A percentile compares a stretch with the other conserved stretches of the same genome.
phyloP scores from a whole-genome alignment of 1,140 invertebrate species.

The Camponotus vicinus region DNA sequence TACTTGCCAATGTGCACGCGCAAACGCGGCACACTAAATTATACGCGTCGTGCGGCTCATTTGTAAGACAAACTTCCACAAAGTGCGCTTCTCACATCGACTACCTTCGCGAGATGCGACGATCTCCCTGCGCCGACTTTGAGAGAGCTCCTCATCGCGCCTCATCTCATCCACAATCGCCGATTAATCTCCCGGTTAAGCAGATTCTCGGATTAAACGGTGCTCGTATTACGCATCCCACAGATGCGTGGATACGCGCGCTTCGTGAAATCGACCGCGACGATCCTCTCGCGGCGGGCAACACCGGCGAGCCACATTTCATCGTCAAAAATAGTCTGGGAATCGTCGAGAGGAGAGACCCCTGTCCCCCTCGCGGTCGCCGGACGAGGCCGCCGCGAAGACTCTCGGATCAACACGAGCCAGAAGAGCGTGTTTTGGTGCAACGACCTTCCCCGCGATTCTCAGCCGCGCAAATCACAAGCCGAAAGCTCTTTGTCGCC shows the following conservation, averaged over 20 bases:
- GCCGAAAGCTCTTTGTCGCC: no score
- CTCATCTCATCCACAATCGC: slow-evolving; percentile 81
- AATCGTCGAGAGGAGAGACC: slow-evolving; percentile 74
- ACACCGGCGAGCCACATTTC: slow-evolving; percentile 75
- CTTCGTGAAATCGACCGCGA: slow-evolving; percentile 70
- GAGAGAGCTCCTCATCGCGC: slow-evolving; percentile 72
- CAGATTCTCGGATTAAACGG: slow-evolving; percentile 76
- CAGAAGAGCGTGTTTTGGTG: slow-evolving; percentile 81
- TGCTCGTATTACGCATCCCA: slow-evolving; percentile 26
- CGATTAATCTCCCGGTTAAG: slow-evolving; percentile 82
- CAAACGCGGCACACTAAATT: slow-evolving; percentile 81
- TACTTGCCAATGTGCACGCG: slow-evolving; percentile 38
- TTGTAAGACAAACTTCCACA: slow-evolving; percentile 84
- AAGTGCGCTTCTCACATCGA: slow-evolving; percentile 43
- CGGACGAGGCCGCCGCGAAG: slow-evolving; percentile 42
- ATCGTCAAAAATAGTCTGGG: slow-evolving; percentile 82
- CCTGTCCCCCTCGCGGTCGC: slow-evolving; percentile 3
- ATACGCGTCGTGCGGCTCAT: slow-evolving; percentile 84
- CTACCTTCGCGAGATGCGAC: slow-evolving; percentile 60
- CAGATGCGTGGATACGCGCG: slow-evolving; percentile 47
- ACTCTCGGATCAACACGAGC: slow-evolving; percentile 56
- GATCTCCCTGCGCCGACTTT: slow-evolving; percentile 50
- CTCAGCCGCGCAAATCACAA: slow-evolving; percentile 76
- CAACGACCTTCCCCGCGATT: slow-evolving; percentile 80
- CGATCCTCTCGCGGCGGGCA: slow-evolving; percentile 56